A percentile compares a stretch with the other conserved stretches of the same genome.
Evolutionary conservation across 2,113 vertebrate genomes (phyloP).

Genomic region (Neogale vison): DNA sequence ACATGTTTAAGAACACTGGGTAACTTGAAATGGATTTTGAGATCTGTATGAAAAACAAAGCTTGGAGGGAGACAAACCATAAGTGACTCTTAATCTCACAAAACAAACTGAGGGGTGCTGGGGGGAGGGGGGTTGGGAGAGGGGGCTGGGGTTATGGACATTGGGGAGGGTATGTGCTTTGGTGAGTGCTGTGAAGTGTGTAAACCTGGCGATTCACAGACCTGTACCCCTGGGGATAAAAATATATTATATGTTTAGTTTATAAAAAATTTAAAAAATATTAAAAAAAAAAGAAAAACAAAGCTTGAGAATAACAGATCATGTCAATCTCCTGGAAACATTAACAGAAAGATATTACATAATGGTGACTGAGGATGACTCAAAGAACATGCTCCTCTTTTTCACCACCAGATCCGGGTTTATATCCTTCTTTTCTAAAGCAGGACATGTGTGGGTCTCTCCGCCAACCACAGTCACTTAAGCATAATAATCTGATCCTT

Average conservation of each 20-base stretch:
- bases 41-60: background rate
- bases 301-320: background rate
- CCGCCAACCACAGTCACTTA: background rate
- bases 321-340: background rate
- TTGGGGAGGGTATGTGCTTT: no score
- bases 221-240: no score
- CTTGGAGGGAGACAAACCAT: background rate
- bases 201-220: no score
- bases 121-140: no score
- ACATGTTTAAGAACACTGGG: background rate
- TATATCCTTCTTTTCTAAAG: background rate
- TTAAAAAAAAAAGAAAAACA: background rate
- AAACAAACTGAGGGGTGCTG: no score
- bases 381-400: background rate
- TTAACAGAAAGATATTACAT: background rate
- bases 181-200: no score
- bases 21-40: background rate
- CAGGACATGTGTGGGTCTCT: background rate
- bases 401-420: background rate
- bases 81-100: no score
- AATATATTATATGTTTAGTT: no score
- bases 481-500: slow-evolving; percentile 1
- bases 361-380: background rate
- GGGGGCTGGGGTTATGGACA: no score
- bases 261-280: no score